Base-by-base conservation (phyloP, 2,113 vertebrate species). In the Perccottus glenii region DNA sequence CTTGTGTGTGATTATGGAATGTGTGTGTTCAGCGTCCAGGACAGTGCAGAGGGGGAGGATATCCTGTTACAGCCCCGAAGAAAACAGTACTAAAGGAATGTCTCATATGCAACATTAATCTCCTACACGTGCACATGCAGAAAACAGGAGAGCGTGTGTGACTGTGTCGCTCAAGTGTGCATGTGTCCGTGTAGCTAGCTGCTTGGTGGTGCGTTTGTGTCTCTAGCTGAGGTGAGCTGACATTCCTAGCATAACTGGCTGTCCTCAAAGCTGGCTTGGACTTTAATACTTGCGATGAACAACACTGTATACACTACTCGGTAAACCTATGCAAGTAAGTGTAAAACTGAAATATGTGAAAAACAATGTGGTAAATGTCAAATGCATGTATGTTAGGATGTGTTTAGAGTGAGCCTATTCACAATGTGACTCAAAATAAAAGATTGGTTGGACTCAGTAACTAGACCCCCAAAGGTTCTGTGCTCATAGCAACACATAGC, bases 31-130 rank as follows among this genome's bases (percentile, higher is more conserved):
- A 72, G 47, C 49, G 53, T 56, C 46, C 69, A 70, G 73, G 81
- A 77, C 80, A 75, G 82, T 74, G 42, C 73, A 70, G 77, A 83
- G 69, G 58, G 76, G 76, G 68, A 88, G 84, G 82, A 87, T 86
- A 88, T 88, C 88, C 89, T 84, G 82, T 88, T 88, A 85, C 86
- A 69, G 78, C 78, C 19, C 83, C 77, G 73, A 64, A 82, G 85
- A 87, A 89, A 87, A 77, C 66, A 74, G 65, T 56, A 68, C 73
- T 75, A 77, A 69, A 83, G 67, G 87, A 87, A 90, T 88, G 83
- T 89, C 73, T 86, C 85, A 81, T 83, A 80, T 82, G 70, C 53
- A 75, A 68, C 55, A 49, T 33, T 48, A 68, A 62, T 75, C 75
- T 60, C 14, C 15, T 44, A 12, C 46, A 67, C n/a, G 40, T 52